These are phyloP conservation scores for Crotalus viridis DNA, from an alignment of 2,113 vertebrate genomes.

Conservation along the genomic window DNA sequence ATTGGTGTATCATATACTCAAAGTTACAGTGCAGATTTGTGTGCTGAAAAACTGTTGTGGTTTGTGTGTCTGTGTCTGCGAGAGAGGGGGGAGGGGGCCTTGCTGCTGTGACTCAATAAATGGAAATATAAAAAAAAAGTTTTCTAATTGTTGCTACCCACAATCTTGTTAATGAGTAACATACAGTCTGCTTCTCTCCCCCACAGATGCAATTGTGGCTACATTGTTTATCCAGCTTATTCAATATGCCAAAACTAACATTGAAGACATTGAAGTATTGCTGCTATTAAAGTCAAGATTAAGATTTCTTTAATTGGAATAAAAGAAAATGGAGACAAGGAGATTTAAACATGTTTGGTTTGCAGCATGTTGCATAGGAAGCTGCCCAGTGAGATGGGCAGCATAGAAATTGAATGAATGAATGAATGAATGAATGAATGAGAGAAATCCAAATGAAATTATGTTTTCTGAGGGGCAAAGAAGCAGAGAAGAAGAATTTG, in stretches of 20 bases:
- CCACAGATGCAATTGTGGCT: conserved; percentile 77
- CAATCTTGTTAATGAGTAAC: conserved; percentile 88
- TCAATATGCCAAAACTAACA: conserved; percentile 80
- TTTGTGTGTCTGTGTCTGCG: conserved; percentile 71
- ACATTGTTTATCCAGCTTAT: conserved; percentile 86
- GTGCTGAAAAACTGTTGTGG: conserved; percentile 72
- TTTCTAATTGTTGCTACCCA: conserved; percentile 82
- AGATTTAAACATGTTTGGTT: conserved; percentile 63
- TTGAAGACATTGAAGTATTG: conserved; percentile 84
- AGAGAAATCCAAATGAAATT: conserved; percentile 25
- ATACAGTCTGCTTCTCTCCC: conserved; percentile 76
- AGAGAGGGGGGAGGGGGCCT: conserved; percentile 74
- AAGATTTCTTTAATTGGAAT: conserved; percentile 88
- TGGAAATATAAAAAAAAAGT: conserved; percentile 83
- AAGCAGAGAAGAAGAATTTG: not conserved
- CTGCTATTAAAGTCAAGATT: conserved; percentile 79
- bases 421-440: not conserved
- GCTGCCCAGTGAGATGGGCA: not conserved
- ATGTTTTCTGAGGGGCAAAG: not conserved
- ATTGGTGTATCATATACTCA: conserved; percentile 82
- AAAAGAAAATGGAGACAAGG: conserved; percentile 80
- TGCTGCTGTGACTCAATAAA: conserved; percentile 84
- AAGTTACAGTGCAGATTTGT: conserved; percentile 70
- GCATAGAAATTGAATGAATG: not conserved
- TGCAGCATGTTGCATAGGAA: conserved; percentile 42